Percentiles rank a stretch among this genome's conserved stretches.
phyloP scores from a whole-genome alignment of 2,888 invertebrate genomes.

The Amphipyra tragopoginis region DNA sequence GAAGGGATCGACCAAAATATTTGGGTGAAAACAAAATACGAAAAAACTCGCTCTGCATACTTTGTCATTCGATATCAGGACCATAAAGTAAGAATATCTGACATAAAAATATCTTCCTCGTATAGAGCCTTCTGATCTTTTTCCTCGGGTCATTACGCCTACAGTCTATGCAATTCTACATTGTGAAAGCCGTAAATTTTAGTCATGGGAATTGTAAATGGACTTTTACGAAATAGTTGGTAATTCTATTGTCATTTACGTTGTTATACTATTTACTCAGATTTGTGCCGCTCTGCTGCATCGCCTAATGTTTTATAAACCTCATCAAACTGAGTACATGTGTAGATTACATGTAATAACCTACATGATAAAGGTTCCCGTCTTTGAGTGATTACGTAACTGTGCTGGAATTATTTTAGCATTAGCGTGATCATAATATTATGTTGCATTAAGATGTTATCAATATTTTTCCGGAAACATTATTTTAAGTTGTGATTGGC shows the following conservation, averaged over 20 bases:
- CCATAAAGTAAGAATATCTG: conserved; percentile 33
- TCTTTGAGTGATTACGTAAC: conserved; percentile 34
- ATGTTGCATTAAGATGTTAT: conserved; percentile 21
- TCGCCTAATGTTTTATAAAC: conserved; percentile 59
- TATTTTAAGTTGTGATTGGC: conserved; percentile 4
- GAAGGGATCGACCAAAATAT: conserved; percentile 69
- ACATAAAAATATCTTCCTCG: conserved; percentile 19
- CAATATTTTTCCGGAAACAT: conserved; percentile 7
- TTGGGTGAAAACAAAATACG: conserved; percentile 51
- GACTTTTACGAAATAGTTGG: conserved; percentile 44
- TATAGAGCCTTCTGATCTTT: conserved; percentile 32
- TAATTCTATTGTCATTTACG: conserved; percentile 69
- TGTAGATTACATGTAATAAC: conserved; percentile 39
- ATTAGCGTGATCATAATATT: conserved; percentile 45
- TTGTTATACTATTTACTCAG: conserved; percentile 57
- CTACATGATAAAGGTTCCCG: conserved; percentile 17
- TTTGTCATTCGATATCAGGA: conserved; percentile 47
- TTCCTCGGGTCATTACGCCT: conserved; percentile 38
- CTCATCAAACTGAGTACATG: conserved; percentile 54
- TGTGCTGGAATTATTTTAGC: conserved; percentile 59
- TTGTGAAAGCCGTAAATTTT: conserved; percentile 50
- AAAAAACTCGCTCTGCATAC: conserved; percentile 35
- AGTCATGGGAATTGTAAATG: conserved; percentile 57
- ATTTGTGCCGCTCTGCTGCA: conserved; percentile 65
- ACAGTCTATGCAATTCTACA: conserved; percentile 37